phyloP scores from a whole-genome alignment of 2,888 invertebrate species.

The Leptinotarsa tumamoca region DNA sequence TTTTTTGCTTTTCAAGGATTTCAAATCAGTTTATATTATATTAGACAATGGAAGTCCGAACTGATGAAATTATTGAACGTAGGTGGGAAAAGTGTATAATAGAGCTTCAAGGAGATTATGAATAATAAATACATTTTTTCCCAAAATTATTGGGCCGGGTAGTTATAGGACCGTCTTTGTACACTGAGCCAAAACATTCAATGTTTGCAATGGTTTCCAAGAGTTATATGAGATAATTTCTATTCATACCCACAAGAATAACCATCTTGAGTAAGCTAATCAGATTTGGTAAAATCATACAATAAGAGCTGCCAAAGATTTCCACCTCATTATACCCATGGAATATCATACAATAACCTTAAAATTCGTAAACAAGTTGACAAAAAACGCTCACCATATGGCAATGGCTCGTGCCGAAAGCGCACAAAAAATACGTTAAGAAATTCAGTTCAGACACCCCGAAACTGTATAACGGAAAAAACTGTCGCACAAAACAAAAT shows the following conservation, averaged over 20 bases:
- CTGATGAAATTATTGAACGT: too few species aligned
- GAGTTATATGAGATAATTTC: background rate
- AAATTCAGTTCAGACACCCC: constrained; percentile 45
- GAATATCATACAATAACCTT: constrained; percentile 19
- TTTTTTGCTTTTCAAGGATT: too few species aligned
- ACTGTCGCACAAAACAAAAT: constrained; percentile 44
- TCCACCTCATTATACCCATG: constrained; percentile 6
- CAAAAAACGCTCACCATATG: constrained; percentile 46
- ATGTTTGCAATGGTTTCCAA: too few species aligned
- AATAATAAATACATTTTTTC: too few species aligned
- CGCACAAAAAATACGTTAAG: constrained; percentile 56
- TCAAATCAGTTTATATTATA: too few species aligned
- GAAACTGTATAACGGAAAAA: constrained; percentile 56
- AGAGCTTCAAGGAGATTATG: too few species aligned
- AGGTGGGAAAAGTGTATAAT: too few species aligned
- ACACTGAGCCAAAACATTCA: too few species aligned
- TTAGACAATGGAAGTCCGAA: too few species aligned
- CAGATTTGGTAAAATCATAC: background rate
- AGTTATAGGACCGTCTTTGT: too few species aligned
- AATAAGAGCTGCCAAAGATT: background rate
- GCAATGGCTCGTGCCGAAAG: constrained; percentile 48
- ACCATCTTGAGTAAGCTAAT: constrained; percentile 3
- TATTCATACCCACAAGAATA: background rate
- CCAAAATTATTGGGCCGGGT: too few species aligned
- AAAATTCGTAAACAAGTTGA: constrained; percentile 48